Conservation (phyloP, 2,113 vertebrate genomes). For the Uropsilus gracilis region DNA sequence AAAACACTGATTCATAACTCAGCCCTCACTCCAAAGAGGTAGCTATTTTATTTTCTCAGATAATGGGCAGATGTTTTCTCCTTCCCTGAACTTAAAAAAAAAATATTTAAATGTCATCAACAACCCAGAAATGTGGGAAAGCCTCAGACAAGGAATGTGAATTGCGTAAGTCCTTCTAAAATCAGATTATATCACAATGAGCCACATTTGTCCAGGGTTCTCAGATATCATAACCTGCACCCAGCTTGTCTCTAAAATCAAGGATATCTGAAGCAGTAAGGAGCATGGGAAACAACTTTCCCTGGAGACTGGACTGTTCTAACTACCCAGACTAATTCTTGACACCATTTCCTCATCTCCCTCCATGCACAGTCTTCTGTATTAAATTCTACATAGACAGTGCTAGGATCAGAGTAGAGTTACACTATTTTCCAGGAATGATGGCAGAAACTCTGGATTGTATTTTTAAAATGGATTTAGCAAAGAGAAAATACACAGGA, state of each 20-base stretch:
- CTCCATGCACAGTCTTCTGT: neutral
- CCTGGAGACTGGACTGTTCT: neutral
- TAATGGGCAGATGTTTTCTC: constrained; percentile 59
- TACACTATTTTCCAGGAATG: neutral
- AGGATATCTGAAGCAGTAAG: neutral
- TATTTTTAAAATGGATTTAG: neutral
- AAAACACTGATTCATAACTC: constrained; percentile 66
- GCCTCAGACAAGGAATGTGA: constrained; percentile 43
- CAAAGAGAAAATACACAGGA: neutral
- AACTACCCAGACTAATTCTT: too few species aligned
- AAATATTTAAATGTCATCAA: constrained; percentile 30
- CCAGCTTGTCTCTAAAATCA: neutral
- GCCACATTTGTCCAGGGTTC: neutral
- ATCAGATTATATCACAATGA: constrained; percentile 28
- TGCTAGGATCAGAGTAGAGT: neutral
- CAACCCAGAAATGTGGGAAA: constrained; percentile 34
- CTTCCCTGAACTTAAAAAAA: constrained; percentile 41
- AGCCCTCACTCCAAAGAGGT: constrained; percentile 21
- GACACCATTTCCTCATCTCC: fast-evolving
- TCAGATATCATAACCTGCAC: neutral
- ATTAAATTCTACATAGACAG: neutral
- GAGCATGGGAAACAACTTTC: neutral
- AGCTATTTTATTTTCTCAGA: constrained; percentile 49
- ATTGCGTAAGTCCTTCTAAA: neutral
- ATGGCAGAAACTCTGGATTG: fast-evolving